Percentiles rank a stretch among this genome's conserved stretches.
Conservation (phyloP, 2,113 vertebrate species). For the Mustela nigripes region DNA sequence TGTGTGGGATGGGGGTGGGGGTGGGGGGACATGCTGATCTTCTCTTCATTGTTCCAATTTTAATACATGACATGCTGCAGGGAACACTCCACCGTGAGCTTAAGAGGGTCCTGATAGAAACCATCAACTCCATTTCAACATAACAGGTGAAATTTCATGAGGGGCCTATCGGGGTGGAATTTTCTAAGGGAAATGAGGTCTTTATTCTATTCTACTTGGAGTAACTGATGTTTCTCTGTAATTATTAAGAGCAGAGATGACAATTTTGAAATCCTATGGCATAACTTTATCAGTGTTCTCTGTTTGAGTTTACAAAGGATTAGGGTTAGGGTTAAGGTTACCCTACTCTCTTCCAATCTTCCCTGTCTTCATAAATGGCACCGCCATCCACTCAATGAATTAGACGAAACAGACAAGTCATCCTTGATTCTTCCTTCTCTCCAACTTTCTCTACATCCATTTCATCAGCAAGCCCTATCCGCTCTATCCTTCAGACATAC, state of each 20-base stretch:
- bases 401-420: not conserved
- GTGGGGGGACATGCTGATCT: not conserved
- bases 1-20: too few species aligned
- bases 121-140: not conserved
- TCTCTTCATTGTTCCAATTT: not conserved
- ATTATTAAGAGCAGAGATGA: not conserved
- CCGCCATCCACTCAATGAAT: not conserved
- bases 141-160: not conserved
- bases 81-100: not conserved
- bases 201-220: not conserved
- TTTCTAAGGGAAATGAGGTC: not conserved
- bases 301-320: constrained; percentile 15
- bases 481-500: not conserved
- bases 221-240: not conserved
- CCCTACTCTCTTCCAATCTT: not conserved
- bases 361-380: not conserved
- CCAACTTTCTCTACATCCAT: not conserved
- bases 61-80: not conserved
- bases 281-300: not conserved
- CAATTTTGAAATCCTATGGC: constrained; percentile 28
- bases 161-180: not conserved
- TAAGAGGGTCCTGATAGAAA: not conserved
- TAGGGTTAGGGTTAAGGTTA: not conserved
- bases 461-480: too few species aligned
- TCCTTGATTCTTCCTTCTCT: not conserved